Base-by-base conservation (phyloP, 2,888 invertebrate genomes). In the Petrophora chlorosata region DNA sequence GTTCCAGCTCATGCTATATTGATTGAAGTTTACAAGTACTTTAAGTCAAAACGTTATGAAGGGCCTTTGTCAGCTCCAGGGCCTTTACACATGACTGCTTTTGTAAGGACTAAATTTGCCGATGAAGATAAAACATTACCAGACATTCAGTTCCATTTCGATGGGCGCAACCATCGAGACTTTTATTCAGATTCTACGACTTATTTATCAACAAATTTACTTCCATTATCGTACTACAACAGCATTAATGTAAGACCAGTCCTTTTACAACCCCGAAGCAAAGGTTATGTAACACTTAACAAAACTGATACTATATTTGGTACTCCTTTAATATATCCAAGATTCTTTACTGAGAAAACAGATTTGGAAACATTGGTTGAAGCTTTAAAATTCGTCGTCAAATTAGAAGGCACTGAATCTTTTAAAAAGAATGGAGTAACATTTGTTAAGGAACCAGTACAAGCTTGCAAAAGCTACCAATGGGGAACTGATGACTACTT, bases 291-390 rank as follows among this genome's bases (percentile, higher is more conserved):
- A 3, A 79, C 82, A 44, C 77, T 97, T 7, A 94, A 94, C 65
- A 86, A 85, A 26, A 92, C 92, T 0, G 91, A 96, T 83, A 96
- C 96, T 0, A 83, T 74, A 26, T 91, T 91, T 65, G 94, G 94
- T 0, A 89, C 92, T 49, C 96, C 96, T 0, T 68, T 94, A 38
- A 94, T 97, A 53, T 93, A 94, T 65, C 93, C 96, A 0, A 93
- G 92, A 61, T 93, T 92, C 40, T 94, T 93, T 48, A 90, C 90
- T 3, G 85, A 90, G n/a, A 80, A 91, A 63, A 85, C 91, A 8
- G 95, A 95, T 71, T 67, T 93, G 2, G 78, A 91, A 22, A 87
- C 91, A 12, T 85, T 94, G 61, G 82, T 94, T 7, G 91, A 92
- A 56, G 93, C 93, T 2, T 81, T 94, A 10, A 91, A 92, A 62